Evolutionary conservation across 2,797 vertebrate genomes (phyloP).

Genomic region (Acrocephalus scirpaceus): DNA sequence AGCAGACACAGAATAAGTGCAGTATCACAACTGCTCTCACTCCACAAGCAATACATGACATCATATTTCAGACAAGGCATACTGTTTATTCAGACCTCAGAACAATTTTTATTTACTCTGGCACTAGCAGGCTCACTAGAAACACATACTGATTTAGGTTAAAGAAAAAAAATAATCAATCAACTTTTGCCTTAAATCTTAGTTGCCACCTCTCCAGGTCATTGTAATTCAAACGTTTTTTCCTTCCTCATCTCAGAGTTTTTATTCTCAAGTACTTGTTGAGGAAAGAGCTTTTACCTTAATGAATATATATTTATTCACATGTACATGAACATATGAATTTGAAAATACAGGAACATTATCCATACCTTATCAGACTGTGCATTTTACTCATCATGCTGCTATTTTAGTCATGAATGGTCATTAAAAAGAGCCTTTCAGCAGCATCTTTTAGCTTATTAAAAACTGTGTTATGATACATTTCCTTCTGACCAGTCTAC

Average conservation of each 20-base stretch:
- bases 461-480: not conserved
- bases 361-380: not conserved
- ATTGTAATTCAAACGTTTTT: not conserved
- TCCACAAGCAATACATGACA: not conserved
- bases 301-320: not conserved
- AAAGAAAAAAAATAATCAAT: not conserved
- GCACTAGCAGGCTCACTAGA: not conserved
- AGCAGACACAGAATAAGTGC: not conserved
- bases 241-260: not conserved
- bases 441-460: not conserved
- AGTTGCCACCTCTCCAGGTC: not conserved
- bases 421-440: not conserved
- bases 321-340: not conserved
- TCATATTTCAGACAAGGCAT: not conserved
- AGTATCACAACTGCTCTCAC: not conserved
- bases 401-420: not conserved
- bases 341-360: not conserved
- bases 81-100: not conserved
- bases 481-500: not conserved
- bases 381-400: not conserved
- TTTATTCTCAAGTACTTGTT: not conserved
- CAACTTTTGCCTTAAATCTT: not conserved
- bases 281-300: not conserved
- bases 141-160: not conserved
- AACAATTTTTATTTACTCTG: not conserved